Evolutionary conservation across 2,113 vertebrate genomes (phyloP).

Genomic region (Lathamus discolor): DNA sequence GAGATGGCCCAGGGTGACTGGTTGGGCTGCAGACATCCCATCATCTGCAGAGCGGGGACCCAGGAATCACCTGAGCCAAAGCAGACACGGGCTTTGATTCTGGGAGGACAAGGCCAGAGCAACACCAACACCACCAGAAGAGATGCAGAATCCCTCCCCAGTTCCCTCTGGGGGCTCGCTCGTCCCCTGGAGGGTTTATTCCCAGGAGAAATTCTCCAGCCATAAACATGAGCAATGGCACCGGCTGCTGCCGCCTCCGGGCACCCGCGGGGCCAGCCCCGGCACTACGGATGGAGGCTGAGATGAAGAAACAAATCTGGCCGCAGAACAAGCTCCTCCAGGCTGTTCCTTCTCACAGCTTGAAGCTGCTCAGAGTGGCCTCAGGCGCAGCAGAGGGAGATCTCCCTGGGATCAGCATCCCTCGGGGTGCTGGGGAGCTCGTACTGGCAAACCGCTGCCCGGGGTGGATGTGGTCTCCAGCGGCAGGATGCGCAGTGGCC

Average conservation of each 20-base stretch:
- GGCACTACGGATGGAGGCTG: neutral
- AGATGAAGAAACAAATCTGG: neutral
- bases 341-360: neutral
- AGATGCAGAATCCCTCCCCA: neutral
- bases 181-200: fast-evolving
- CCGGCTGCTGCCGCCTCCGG: neutral
- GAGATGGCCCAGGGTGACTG: neutral
- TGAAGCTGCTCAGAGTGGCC: fast-evolving
- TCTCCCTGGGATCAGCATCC: neutral
- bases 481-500: fast-evolving
- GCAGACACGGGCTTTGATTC: neutral
- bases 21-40: neutral
- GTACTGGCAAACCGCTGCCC: neutral
- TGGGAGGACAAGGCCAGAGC: neutral
- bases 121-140: neutral
- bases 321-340: neutral
- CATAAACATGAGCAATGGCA: neutral
- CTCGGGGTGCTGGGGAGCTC: neutral
- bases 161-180: neutral
- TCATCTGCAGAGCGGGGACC: fast-evolving
- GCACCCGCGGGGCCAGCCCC: neutral
- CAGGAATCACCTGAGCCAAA: neutral
- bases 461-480: neutral
- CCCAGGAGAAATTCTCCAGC: neutral
- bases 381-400: fast-evolving